These are phyloP conservation scores for Parus major DNA, from an alignment of 2,113 vertebrate genomes.

Conservation along the genomic window DNA sequence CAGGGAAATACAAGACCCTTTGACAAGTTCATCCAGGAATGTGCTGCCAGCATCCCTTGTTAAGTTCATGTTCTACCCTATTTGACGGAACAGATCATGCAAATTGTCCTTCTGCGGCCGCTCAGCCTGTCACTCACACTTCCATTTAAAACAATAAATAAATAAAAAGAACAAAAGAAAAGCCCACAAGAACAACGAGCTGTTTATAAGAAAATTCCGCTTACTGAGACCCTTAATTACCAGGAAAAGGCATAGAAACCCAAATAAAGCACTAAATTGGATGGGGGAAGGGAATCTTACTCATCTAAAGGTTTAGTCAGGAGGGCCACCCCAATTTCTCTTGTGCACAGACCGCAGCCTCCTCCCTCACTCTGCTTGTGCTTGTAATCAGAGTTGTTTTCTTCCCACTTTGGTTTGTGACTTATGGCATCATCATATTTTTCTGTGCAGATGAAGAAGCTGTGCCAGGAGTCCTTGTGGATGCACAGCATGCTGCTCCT, in stretches of 20 bases:
- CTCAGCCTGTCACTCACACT: constrained; percentile 25
- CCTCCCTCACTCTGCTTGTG: background rate
- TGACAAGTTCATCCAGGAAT: constrained; percentile 55
- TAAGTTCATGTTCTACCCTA: constrained; percentile 55
- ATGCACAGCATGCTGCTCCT: background rate
- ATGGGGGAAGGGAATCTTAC: background rate
- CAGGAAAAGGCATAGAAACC: background rate
- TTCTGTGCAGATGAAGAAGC: background rate
- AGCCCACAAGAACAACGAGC: background rate
- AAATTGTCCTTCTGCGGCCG: constrained; percentile 46
- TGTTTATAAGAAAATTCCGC: constrained; percentile 14
- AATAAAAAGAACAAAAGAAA: constrained; percentile 47
- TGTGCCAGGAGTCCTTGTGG: background rate
- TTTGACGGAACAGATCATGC: constrained; percentile 61
- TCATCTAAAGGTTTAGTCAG: background rate
- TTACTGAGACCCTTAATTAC: background rate
- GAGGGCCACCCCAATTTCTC: background rate
- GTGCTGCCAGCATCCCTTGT: constrained; percentile 56
- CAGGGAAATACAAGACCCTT: constrained; percentile 57
- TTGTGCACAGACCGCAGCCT: background rate
- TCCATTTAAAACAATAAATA: constrained; percentile 51
- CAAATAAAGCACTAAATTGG: constrained; percentile 20
- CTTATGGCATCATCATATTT: background rate
- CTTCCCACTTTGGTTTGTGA: background rate
- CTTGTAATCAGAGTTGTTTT: background rate